Evolutionary conservation across 1,140 invertebrate species (phyloP).

Genomic region (Drosophila burlai): DNA sequence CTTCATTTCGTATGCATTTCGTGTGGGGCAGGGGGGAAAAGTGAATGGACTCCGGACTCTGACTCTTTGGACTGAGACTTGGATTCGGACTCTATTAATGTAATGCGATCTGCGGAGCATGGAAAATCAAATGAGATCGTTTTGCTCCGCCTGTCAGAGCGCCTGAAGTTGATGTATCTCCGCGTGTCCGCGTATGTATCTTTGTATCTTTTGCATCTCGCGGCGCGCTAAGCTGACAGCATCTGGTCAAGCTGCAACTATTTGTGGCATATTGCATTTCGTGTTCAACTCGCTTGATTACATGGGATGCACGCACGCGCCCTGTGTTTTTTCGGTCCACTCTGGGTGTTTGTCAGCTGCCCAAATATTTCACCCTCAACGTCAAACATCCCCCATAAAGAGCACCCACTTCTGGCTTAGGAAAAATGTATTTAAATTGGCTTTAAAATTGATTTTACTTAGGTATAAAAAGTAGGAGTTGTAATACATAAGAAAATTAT

Average conservation of each 20-base stretch:
- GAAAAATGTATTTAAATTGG: background rate
- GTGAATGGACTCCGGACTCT: conserved; percentile 46
- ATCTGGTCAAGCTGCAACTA: conserved; percentile 66
- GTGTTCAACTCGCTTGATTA: conserved; percentile 27
- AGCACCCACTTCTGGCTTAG: background rate
- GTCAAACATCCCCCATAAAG: conserved; percentile 41
- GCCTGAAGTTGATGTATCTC: conserved; percentile 57
- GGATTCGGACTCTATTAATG: conserved; percentile 61
- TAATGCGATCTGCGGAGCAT: conserved; percentile 67
- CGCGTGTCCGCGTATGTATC: conserved; percentile 5
- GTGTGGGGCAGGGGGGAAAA: conserved; percentile 5
- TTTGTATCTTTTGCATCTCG: conserved; percentile 19
- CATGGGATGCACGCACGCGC: conserved; percentile 16
- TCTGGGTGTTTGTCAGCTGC: conserved; percentile 50
- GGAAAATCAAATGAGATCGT: conserved; percentile 64
- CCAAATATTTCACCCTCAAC: conserved; percentile 68
- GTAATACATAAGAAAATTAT: background rate
- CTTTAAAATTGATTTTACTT: background rate
- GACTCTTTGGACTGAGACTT: background rate
- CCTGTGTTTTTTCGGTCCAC: background rate
- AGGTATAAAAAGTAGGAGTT: too few relatives aligned
- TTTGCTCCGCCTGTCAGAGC: conserved; percentile 38
- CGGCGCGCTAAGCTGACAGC: conserved; percentile 46
- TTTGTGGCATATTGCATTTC: conserved; percentile 72
- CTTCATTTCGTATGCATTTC: conserved; percentile 47